phyloP scores from a whole-genome alignment of 2,888 invertebrate species.

The Cephus pulcher region DNA sequence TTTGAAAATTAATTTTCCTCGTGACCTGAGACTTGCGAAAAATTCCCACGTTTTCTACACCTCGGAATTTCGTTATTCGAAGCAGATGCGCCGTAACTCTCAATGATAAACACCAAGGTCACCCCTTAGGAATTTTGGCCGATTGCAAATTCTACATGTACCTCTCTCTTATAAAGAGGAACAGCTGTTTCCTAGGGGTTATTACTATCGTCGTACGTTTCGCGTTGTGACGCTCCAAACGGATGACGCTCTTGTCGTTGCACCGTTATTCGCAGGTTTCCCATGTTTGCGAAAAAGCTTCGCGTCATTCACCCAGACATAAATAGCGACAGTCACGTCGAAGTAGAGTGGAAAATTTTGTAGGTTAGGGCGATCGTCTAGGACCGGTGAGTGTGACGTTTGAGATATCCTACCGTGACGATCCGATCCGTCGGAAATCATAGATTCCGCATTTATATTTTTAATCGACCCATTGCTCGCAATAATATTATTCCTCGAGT shows the following conservation, averaged over 20 bases:
- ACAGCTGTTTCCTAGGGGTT: neutral
- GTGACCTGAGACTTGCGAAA: neutral
- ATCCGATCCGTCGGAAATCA: neutral
- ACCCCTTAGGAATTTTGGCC: neutral
- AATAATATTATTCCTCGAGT: neutral
- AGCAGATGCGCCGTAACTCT: neutral
- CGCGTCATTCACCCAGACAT: neutral
- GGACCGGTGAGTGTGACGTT: neutral
- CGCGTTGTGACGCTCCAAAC: neutral
- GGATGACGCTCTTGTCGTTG: neutral
- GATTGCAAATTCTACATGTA: neutral
- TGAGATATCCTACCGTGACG: neutral
- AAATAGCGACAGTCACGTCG: neutral
- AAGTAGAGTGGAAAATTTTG: neutral
- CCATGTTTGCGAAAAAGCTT: conserved; percentile 1
- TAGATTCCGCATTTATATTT: neutral
- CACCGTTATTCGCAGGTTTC: neutral
- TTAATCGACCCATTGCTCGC: neutral
- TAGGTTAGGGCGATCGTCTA: neutral
- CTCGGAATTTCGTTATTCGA: neutral
- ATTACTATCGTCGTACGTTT: neutral
- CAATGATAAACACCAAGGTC: neutral
- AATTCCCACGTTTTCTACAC: neutral
- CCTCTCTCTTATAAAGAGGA: neutral
- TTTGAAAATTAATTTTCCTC: neutral